These are phyloP conservation scores for Phoeniculus purpureus DNA, from an alignment of 2,797 vertebrate species.

Conservation along the genomic window DNA sequence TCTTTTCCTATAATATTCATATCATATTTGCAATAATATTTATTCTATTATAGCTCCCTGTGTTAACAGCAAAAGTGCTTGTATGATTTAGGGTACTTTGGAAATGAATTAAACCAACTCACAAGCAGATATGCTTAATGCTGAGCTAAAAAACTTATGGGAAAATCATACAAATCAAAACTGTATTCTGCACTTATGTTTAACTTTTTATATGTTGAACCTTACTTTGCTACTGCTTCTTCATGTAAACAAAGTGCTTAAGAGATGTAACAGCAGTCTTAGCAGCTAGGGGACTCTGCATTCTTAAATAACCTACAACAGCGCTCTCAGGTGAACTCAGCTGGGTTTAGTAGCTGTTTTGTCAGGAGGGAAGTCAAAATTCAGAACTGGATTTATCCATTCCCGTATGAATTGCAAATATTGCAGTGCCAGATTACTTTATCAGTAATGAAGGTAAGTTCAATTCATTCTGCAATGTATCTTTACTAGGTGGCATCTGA, in stretches of 20 bases:
- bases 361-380: neutral
- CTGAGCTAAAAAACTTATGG: neutral
- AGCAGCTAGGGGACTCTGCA: neutral
- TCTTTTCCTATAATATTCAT: constrained; percentile 31
- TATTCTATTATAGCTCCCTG: constrained; percentile 36
- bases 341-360: neutral
- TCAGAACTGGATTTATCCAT: neutral
- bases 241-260: neutral
- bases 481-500: neutral
- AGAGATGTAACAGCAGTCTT: neutral
- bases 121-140: neutral
- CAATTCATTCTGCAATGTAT: neutral
- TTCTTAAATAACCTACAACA: neutral
- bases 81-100: constrained; percentile 14
- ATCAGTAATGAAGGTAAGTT: neutral
- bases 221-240: neutral
- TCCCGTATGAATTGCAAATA: neutral
- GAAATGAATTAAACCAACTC: neutral
- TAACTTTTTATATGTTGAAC: neutral
- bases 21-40: constrained; percentile 8
- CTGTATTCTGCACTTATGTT: neutral
- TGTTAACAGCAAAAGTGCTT: neutral
- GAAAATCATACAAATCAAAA: neutral
- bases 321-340: neutral
- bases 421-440: neutral